Conservation (phyloP, 2,888 invertebrate genomes). For the Oscheius myriophilus region DNA sequence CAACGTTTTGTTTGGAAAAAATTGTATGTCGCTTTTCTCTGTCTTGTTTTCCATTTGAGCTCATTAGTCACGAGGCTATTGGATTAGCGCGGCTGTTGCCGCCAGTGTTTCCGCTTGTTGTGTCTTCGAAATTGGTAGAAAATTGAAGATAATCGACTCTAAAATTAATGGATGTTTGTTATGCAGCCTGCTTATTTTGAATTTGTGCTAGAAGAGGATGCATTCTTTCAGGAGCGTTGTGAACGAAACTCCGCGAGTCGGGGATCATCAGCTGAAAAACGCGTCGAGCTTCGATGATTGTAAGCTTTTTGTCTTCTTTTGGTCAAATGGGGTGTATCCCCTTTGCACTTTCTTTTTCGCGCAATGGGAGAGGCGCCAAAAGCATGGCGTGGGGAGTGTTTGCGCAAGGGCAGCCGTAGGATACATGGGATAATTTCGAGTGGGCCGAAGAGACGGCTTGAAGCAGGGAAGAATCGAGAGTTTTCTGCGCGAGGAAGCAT, state of each 20-base stretch:
- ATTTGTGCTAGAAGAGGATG: too few species aligned
- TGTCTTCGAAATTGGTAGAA: not conserved
- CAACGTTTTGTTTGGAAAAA: too few species aligned
- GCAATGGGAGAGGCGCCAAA: slow-evolving; percentile 20
- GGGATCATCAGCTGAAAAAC: slow-evolving; percentile 17
- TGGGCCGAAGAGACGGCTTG: slow-evolving; percentile 13
- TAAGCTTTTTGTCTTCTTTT: slow-evolving; percentile 4
- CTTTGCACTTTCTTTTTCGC: not conserved
- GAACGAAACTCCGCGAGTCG: slow-evolving; percentile 9
- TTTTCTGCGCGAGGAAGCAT: slow-evolving; percentile 18
- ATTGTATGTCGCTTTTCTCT: not conserved
- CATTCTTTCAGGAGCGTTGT: slow-evolving; percentile 6
- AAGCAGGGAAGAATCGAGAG: slow-evolving; percentile 8
- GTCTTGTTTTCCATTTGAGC: slow-evolving; percentile 21
- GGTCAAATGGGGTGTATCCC: too few species aligned
- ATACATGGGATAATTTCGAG: slow-evolving; percentile 30
- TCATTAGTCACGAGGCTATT: slow-evolving; percentile 24
- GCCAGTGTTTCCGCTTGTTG: not conserved
- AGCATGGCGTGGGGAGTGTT: slow-evolving; percentile 18
- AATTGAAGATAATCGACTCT: too few species aligned
- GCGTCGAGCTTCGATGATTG: slow-evolving; percentile 23
- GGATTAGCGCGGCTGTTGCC: slow-evolving; percentile 17
- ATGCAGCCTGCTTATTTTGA: too few species aligned
- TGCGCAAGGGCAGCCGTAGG: slow-evolving; percentile 27
- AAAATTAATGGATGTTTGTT: too few species aligned